Base-by-base conservation (phyloP, 2,888 invertebrate species). In the Mythimna lalbum region DNA sequence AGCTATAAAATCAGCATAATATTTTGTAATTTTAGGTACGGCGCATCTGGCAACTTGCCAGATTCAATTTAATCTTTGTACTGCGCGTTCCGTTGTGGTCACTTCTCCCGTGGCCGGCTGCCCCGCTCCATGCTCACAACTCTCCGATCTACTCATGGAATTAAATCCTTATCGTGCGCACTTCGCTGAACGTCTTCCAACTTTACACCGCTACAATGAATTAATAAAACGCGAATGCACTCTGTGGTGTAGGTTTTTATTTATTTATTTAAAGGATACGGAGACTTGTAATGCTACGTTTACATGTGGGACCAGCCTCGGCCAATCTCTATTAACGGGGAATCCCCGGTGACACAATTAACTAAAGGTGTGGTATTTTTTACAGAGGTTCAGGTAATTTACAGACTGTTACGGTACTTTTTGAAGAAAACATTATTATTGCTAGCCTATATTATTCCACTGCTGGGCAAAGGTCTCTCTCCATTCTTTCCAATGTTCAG, bases 41-140 rank as follows among this genome's bases (percentile, higher is more conserved):
- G 87, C 86, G 87, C 88, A 84, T 83, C 89, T 94, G 94, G 95
- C 93, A 80, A 83, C 78, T 80, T 87, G 93, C 95, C 94, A 91
- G 89, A 72, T 80, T 80, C 75, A 82, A 94, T 94, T 94, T 94
- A 93, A 94, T 95, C 93, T 94, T 94, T 92, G 92, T 92, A 89
- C 89, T 87, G 88, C 85, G 87, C 89, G 89, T 88, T 86, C 81
- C 87, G 87, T 87, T 92, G 94, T 93, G 94, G 94, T 94, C 94
- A 93, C 92, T 93, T 90, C 90, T 87, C 85, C 85, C 86, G 66
- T 57, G 60, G 83, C 83, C 81, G 84, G 87, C 84, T 81, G 47
- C 86, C 85, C 83, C 86, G 87, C 84, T 87, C 82, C 84, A 85
- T 86, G 87, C 89, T 88, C 90, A 88, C 86, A 81, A 81, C 86